Evolutionary conservation across 2,113 vertebrate species (phyloP), one percentile per base, ranked within the genome.

Genomic region (Hemiscyllium ocellatum): DNA sequence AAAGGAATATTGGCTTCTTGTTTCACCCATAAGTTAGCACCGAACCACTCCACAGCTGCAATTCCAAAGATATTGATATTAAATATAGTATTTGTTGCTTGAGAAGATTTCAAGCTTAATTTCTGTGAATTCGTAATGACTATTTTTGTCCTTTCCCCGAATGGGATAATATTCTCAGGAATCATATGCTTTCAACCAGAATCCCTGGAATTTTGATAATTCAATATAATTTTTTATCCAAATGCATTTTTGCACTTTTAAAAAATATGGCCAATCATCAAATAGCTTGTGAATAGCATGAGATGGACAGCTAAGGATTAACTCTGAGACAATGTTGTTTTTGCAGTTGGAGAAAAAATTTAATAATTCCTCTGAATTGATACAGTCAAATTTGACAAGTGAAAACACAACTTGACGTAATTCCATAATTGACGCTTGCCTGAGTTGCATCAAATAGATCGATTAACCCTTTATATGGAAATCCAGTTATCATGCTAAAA

Each of bases 321-420:
- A 95, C 42, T 50, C 47, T 17, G 12, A 10, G 24, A 76, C 26
- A 95, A 72, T 50, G 42, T n/a, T 95, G 24, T 72, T 50, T 95
- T 47, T 20, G 47, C 68, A 95, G 68, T 29, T 52, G 26, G 3
- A 29, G 26, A 26, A 69, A 20, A 42, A 26, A 7, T 70, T 47
- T 50, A 95, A 95, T 95, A 76, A 95, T 95, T 33, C 68, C 72
- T 26, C 26, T 13, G 72, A 72, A 95, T 76, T 72, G 72, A 52
- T 95, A 68, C 69, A 29, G 69, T 95, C 42, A 95, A 47, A 76
- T 95, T 29, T 72, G 93, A 95, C 68, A 95, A 72, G 93, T 95
- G 50, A 70, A 95, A 95, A 72, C 94, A 95, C 69, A 95, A 76
- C 52, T 61, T 95, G 47, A 76, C 33, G 72, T 95, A 70, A 70